phyloP scores from a whole-genome alignment of 2,113 vertebrate species.

The Willisornis vidua region DNA sequence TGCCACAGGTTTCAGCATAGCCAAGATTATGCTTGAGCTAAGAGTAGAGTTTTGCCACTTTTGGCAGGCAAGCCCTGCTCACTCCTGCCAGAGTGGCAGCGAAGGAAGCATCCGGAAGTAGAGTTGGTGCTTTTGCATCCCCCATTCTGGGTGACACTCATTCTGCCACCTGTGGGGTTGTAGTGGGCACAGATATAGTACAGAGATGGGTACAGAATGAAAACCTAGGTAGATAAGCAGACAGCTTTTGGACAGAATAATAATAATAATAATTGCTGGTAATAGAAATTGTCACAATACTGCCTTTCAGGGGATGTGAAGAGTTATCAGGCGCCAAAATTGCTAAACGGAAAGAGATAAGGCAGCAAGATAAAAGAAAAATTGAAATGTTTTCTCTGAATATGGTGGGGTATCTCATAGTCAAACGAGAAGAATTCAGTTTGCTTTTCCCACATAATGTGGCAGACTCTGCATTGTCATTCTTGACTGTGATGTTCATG shows the following conservation, averaged over 20 bases:
- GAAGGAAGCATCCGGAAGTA: constrained; percentile 24
- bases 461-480: background rate
- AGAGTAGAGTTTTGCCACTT: background rate
- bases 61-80: background rate
- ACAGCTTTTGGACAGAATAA: background rate
- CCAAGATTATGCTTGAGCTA: background rate
- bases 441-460: background rate
- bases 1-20: background rate
- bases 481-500: background rate
- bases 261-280: background rate
- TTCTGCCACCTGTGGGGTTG: background rate
- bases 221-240: background rate
- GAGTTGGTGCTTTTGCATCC: fast-evolving
- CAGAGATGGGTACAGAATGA: background rate
- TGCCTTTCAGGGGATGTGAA: background rate
- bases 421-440: background rate
- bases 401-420: background rate
- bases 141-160: background rate
- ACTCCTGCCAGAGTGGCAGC: background rate
- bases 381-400: background rate
- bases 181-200: background rate
- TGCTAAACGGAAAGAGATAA: background rate
- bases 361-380: background rate
- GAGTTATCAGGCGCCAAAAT: background rate
- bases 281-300: background rate